Evolutionary conservation across 2,113 vertebrate genomes (phyloP).

Genomic region (Aspidoscelis tigris): DNA sequence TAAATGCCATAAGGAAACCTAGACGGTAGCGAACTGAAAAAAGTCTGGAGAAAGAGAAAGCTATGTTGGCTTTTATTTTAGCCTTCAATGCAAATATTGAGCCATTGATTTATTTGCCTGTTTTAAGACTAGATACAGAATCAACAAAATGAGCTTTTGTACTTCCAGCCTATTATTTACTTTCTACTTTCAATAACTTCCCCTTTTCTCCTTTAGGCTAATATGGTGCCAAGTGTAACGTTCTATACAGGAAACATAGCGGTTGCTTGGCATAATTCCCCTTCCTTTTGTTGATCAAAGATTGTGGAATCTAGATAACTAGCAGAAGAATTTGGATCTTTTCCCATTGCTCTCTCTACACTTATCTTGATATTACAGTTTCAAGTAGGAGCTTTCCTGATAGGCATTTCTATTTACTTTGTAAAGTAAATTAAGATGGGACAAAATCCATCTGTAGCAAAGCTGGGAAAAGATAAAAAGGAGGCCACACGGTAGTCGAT

Average conservation of each 20-base stretch:
- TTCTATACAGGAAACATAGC: neutral
- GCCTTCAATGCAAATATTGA: neutral
- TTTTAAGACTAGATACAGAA: too few relatives aligned
- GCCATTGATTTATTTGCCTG: neutral
- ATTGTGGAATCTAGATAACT: neutral
- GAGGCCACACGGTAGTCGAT: neutral
- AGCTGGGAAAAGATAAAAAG: neutral
- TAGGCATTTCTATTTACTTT: neutral
- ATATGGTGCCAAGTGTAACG: too few relatives aligned
- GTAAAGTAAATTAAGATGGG: slow-evolving; percentile 9
- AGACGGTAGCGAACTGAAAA: too few relatives aligned
- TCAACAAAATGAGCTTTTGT: neutral
- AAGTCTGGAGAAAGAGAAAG: too few relatives aligned
- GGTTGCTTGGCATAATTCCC: neutral
- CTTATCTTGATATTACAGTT: neutral
- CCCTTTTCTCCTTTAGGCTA: neutral
- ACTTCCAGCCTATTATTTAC: too few relatives aligned
- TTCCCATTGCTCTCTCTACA: too few relatives aligned
- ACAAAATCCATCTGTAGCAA: neutral
- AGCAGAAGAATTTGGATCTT: neutral
- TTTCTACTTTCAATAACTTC: too few relatives aligned
- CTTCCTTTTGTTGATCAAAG: neutral
- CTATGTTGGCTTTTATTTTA: too few relatives aligned
- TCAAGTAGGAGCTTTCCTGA: too few relatives aligned
- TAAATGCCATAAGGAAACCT: too few relatives aligned